Evolutionary conservation across 2,113 vertebrate genomes (phyloP).

Genomic region (Psophia crepitans): DNA sequence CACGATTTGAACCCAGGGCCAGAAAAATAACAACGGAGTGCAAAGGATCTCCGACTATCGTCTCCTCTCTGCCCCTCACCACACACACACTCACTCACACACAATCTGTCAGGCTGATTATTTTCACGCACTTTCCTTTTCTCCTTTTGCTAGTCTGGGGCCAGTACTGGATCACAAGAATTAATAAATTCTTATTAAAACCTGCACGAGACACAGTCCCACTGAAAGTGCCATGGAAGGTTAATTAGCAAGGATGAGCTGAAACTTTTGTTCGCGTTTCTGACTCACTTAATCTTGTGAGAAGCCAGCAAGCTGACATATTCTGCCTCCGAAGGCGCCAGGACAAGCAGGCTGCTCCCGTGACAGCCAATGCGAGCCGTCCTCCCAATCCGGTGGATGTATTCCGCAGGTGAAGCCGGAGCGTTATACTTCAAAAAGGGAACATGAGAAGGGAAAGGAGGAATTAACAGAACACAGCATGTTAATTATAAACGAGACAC

Average conservation of each 20-base stretch:
- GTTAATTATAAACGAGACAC: slow-evolving; percentile 65
- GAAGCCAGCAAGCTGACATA: slow-evolving; percentile 88
- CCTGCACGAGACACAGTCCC: slow-evolving; percentile 65
- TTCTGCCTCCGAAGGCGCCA: slow-evolving; percentile 88
- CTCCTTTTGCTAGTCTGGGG: slow-evolving; percentile 70
- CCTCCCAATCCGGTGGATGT: slow-evolving; percentile 91
- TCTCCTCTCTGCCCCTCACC: neutral
- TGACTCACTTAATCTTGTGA: slow-evolving; percentile 95
- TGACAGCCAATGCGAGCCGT: slow-evolving; percentile 89
- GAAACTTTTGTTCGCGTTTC: slow-evolving; percentile 66
- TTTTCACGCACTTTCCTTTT: slow-evolving; percentile 13
- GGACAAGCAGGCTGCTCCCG: slow-evolving; percentile 91
- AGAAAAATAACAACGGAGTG: neutral
- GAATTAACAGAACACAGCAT: slow-evolving; percentile 26
- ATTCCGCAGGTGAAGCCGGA: slow-evolving; percentile 84
- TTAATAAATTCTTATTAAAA: slow-evolving; percentile 74
- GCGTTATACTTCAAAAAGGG: slow-evolving; percentile 82
- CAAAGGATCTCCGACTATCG: neutral
- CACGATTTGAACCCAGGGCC: neutral
- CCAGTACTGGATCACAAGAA: slow-evolving; percentile 67
- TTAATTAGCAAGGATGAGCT: slow-evolving; percentile 77
- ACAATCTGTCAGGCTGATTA: slow-evolving; percentile 49
- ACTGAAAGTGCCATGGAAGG: slow-evolving; percentile 67
- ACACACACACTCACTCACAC: neutral
- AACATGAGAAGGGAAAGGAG: slow-evolving; percentile 1